A percentile compares a stretch with the other conserved stretches of the same genome.
Evolutionary conservation across 1,140 invertebrate genomes (phyloP).

Genomic region (Ditylenchus dipsaci): DNA sequence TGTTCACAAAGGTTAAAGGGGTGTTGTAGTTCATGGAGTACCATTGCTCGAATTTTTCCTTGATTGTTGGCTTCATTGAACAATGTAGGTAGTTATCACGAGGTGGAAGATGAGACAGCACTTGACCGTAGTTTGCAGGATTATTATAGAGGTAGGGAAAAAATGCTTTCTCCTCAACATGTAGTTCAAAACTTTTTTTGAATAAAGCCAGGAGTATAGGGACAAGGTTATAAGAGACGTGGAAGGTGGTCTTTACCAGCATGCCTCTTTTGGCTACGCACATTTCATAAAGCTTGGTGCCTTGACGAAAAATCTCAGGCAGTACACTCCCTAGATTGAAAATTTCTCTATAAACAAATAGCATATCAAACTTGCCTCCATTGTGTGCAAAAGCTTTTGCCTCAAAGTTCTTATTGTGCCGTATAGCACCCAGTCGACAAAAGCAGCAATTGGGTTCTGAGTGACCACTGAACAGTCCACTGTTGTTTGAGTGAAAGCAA

Average conservation of each 20-base stretch:
- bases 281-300: constrained; percentile 1
- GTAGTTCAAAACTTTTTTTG: not conserved
- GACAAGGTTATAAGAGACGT: not conserved
- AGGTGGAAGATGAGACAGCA: not conserved
- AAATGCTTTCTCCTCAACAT: not conserved
- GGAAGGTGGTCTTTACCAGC: not conserved
- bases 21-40: too few species aligned
- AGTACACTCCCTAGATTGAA: not conserved
- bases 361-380: not conserved
- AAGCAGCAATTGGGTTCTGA: not conserved
- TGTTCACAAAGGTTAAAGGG: not conserved
- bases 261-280: not conserved
- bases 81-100: not conserved
- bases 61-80: not conserved
- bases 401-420: not conserved
- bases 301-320: not conserved
- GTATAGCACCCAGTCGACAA: not conserved
- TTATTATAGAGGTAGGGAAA: not conserved
- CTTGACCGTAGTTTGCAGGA: not conserved
- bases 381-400: not conserved
- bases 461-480: not conserved
- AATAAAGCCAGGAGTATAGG: not conserved
- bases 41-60: not conserved
- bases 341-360: not conserved
- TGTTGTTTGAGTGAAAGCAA: not conserved